Base-by-base conservation (phyloP, 2,113 vertebrate species). In the Etia nguti region DNA sequence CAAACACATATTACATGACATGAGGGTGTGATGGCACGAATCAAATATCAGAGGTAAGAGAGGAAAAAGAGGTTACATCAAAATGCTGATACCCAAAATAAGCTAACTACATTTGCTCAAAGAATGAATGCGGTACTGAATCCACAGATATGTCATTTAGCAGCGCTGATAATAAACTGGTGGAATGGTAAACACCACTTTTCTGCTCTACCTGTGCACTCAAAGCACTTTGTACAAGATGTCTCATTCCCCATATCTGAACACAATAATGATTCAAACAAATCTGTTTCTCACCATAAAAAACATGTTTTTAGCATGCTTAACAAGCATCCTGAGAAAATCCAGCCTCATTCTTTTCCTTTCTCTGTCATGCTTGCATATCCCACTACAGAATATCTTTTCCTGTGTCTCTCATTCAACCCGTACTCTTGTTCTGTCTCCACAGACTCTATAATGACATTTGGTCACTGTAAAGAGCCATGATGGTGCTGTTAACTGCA, bases 381-480 rank as follows among this genome's bases (percentile, higher is more conserved):
- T 80, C 70, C 80, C 62, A 11, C 20, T 24, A 18, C 73, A 46
- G 20, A 60, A 38, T 59, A 46, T 36, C 20, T 36, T 18, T 18
- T 12, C 81, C 62, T 20, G 20, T 34, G 24, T 57, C 80, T 59
- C 50, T 87, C 84, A 48, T 38, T 59, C 82, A 50, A 8, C 38
- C 18, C 46, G 31, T n/a, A 41, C 85, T 83, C 57, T 57, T 56
- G 55, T 75, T 90, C 80, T 13, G 8, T 85, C 91, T 90, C 92
- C 59, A 54, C 70, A 77, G 89, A 91, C 82, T 81, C 89, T 41
- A 68, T 92, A 90, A 95, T 93, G 94, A 93, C 92, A 94, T 91
- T 92, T 94, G 93, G 90, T 92, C 92, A 93, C 85, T 81, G 88
- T 92, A 92, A 95, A 93, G 85, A 94, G 92, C 88, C 90, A 80